These are phyloP conservation scores for Puntigrus tetrazona DNA, from an alignment of 2,113 vertebrate genomes.

Conservation along the genomic window DNA sequence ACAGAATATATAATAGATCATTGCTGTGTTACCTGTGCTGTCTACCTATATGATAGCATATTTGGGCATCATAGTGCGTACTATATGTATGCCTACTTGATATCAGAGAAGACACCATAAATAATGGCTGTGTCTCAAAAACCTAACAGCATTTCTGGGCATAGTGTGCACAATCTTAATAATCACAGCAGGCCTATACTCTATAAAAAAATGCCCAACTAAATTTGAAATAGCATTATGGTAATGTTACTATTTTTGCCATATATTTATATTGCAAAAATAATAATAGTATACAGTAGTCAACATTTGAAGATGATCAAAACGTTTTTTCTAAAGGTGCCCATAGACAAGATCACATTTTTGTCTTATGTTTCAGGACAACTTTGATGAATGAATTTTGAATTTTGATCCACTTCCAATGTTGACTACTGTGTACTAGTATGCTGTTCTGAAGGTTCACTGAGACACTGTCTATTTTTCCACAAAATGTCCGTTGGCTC, in stretches of 20 bases:
- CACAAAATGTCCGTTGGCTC: neutral
- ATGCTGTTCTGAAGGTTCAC: neutral
- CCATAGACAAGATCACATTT: too few species aligned
- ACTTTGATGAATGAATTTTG: too few species aligned
- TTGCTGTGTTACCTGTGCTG: neutral
- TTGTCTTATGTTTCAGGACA: too few species aligned
- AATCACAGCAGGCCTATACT: neutral
- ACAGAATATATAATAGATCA: too few species aligned
- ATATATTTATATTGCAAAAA: neutral
- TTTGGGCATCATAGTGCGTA: neutral
- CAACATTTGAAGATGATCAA: too few species aligned
- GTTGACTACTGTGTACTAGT: neutral
- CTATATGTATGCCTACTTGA: neutral
- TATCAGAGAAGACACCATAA: neutral
- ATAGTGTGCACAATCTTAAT: neutral
- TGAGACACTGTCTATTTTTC: neutral
- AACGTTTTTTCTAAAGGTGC: too few species aligned
- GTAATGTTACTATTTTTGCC: neutral
- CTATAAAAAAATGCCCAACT: neutral
- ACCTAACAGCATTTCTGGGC: neutral
- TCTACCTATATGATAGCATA: neutral
- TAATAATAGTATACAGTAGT: neutral
- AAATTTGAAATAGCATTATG: neutral
- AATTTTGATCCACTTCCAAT: too few species aligned
- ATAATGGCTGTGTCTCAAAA: neutral